Conservation (phyloP, 2,113 vertebrate species). For the Zapornia atra region DNA sequence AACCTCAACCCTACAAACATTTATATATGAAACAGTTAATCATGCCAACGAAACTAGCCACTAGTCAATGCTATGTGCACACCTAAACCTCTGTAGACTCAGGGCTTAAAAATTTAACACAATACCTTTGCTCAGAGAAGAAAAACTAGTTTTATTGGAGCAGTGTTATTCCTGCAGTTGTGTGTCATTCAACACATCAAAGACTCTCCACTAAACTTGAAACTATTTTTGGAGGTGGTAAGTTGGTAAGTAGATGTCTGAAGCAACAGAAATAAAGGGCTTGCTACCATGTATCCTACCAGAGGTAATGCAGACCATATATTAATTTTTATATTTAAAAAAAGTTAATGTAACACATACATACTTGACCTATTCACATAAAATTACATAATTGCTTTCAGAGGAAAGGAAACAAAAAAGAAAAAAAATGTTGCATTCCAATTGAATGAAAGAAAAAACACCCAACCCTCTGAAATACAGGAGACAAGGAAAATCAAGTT, state of each 20-base stretch:
- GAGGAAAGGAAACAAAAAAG: background rate
- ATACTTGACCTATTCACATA: background rate
- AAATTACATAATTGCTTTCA: background rate
- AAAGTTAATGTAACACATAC: background rate
- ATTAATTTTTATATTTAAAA: background rate
- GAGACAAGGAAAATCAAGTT: background rate
- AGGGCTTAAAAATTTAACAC: conserved; percentile 23
- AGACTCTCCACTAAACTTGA: background rate
- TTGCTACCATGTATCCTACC: background rate
- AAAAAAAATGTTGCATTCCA: background rate
- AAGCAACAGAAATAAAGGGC: background rate
- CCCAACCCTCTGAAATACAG: background rate
- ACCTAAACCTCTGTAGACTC: background rate
- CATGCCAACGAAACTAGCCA: background rate
- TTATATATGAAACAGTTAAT: background rate
- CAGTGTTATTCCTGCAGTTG: background rate
- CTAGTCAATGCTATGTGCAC: background rate
- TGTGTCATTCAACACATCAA: background rate
- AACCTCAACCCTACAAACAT: conserved; percentile 14
- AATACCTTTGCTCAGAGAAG: background rate
- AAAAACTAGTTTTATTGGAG: conserved; percentile 15
- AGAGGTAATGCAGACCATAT: background rate
- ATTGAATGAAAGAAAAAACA: background rate
- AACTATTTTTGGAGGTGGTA: background rate
- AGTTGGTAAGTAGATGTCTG: background rate